phyloP scores from a whole-genome alignment of 1,140 invertebrate species.

The Cephus cinctus region DNA sequence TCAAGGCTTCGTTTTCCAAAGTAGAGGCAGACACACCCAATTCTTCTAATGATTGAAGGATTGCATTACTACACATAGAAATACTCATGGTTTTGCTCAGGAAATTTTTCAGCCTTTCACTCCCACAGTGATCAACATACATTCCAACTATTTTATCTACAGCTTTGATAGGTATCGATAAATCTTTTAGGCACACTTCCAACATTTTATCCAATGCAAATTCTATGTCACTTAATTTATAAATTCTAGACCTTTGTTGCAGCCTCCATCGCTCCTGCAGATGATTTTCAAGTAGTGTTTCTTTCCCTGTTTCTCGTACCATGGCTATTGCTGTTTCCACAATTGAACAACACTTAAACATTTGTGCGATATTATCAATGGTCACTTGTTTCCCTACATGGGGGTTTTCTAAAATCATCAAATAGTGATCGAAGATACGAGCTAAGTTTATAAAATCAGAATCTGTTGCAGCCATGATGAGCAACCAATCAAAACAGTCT shows the following conservation, averaged over 20 bases:
- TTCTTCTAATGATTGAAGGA: conserved; percentile 33
- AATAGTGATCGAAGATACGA: conserved; percentile 23
- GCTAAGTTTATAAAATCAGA: conserved; percentile 1
- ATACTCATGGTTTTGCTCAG: conserved; percentile 26
- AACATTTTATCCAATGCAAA: conserved; percentile 43
- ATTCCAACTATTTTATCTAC: conserved; percentile 38
- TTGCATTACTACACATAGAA: conserved; percentile 30
- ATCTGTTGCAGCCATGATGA: too few relatives aligned
- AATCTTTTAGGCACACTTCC: conserved; percentile 37
- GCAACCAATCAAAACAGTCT: too few relatives aligned
- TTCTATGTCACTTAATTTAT: conserved; percentile 27
- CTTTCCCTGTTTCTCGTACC: conserved; percentile 26
- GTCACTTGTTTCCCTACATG: conserved; percentile 8
- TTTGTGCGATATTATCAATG: conserved; percentile 21
- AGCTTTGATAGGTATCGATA: conserved; percentile 20
- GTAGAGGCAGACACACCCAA: conserved; percentile 24
- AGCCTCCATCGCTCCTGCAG: conserved; percentile 27
- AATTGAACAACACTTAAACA: conserved; percentile 36
- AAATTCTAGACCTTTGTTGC: conserved; percentile 24
- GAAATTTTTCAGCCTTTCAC: conserved; percentile 36
- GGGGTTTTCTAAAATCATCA: conserved; percentile 22
- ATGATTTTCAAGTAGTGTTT: conserved; percentile 34
- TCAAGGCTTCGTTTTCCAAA: conserved; percentile 39
- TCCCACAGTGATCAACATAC: conserved; percentile 34
- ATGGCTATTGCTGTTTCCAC: conserved; percentile 36